A percentile compares a stretch with the other conserved stretches of the same genome.
Evolutionary conservation across 2,797 vertebrate genomes (phyloP).

Genomic region (Ctenochaetus hawaiiensis): DNA sequence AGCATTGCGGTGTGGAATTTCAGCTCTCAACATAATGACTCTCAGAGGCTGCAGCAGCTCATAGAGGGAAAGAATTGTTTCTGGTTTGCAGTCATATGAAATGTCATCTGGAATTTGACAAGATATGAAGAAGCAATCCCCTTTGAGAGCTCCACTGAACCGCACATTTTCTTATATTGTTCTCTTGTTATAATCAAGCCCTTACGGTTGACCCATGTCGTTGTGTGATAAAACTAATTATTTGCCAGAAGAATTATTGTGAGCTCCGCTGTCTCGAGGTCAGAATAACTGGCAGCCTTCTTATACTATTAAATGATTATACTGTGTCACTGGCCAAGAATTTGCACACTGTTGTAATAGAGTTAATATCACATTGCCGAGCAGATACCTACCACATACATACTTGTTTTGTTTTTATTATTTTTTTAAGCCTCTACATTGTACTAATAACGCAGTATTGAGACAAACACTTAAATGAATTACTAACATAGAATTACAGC

Average conservation of each 20-base stretch:
- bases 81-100: conserved; percentile 85
- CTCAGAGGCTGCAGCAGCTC: conserved; percentile 76
- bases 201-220: conserved; percentile 81
- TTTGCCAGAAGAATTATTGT: conserved; percentile 80
- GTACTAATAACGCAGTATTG: conserved; percentile 32
- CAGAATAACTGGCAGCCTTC: conserved; percentile 77
- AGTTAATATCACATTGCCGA: conserved; percentile 54
- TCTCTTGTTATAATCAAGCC: conserved; percentile 79
- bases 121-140: conserved; percentile 84
- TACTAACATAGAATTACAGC: conserved; percentile 14
- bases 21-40: conserved; percentile 79
- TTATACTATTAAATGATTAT: conserved; percentile 75
- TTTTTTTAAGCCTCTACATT: conserved; percentile 37
- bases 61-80: conserved; percentile 75
- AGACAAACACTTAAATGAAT: conserved; percentile 8
- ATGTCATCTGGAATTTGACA: conserved; percentile 87
- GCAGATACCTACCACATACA: conserved; percentile 30
- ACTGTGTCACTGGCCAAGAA: conserved; percentile 60
- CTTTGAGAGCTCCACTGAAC: conserved; percentile 80
- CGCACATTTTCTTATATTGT: conserved; percentile 82
- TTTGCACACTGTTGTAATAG: conserved; percentile 52
- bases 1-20: conserved; percentile 76
- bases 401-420: conserved; percentile 21
- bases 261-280: conserved; percentile 69
- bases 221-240: conserved; percentile 87